These are phyloP conservation scores for Patella ulyssiponensis DNA, from an alignment of 2,888 invertebrate species.

Conservation along the genomic window DNA sequence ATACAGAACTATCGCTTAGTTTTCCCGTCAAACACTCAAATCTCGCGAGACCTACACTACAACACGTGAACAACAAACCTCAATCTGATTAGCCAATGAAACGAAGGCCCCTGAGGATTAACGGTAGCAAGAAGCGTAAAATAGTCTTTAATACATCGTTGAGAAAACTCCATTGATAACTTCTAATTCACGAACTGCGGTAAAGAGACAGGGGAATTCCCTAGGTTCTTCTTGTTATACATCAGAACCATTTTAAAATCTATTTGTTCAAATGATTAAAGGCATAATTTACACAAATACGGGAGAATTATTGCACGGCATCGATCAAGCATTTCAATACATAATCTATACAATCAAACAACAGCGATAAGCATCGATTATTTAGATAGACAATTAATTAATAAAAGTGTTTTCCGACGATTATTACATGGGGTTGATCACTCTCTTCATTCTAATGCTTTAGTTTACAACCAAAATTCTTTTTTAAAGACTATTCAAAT, in stretches of 20 bases:
- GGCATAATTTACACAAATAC: too few relatives aligned
- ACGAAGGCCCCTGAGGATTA: slow-evolving; percentile 6
- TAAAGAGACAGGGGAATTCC: slow-evolving; percentile 10
- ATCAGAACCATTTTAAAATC: not conserved
- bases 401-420: too few relatives aligned
- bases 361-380: too few relatives aligned
- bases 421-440: too few relatives aligned
- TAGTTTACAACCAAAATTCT: too few relatives aligned
- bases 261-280: too few relatives aligned
- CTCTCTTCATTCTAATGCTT: too few relatives aligned
- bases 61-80: slow-evolving; percentile 4
- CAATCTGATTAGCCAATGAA: slow-evolving; percentile 11
- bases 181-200: not conserved
- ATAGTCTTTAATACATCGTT: slow-evolving; percentile 10
- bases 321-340: too few relatives aligned
- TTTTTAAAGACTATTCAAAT: too few relatives aligned
- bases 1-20: not conserved
- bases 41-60: slow-evolving; percentile 8
- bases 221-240: not conserved
- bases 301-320: too few relatives aligned
- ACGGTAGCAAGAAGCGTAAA: slow-evolving; percentile 1
- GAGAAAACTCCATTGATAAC: slow-evolving; percentile 6
- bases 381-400: too few relatives aligned
- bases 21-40: slow-evolving; percentile 10
- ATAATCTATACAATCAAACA: too few relatives aligned